phyloP scores from a whole-genome alignment of 2,888 invertebrate species.

The Stenotaenia linearis region DNA sequence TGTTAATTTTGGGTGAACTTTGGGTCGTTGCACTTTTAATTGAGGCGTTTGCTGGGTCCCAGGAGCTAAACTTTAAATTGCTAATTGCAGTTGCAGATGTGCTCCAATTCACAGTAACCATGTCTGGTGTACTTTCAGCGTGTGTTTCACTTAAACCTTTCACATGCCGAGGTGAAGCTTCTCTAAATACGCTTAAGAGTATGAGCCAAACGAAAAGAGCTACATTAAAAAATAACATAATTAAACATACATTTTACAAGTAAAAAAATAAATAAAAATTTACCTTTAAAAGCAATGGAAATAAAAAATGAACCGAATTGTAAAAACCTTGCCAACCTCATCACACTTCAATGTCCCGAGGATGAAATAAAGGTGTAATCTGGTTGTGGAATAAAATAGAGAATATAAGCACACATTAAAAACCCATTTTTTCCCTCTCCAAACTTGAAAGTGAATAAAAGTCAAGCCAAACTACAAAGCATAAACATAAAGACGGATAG shows the following conservation, averaged over 20 bases:
- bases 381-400: not conserved
- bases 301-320: not conserved
- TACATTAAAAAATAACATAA: not conserved
- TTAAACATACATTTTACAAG: not conserved
- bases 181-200: not conserved
- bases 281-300: not conserved
- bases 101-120: not conserved
- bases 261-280: not conserved
- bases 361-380: not conserved
- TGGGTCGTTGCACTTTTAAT: not conserved
- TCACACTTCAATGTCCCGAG: not conserved
- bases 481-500: not conserved
- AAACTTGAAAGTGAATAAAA: not conserved
- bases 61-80: not conserved
- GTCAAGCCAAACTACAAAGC: not conserved
- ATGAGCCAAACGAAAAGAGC: not conserved
- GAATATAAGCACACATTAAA: not conserved
- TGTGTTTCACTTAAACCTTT: not conserved
- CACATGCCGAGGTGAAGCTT: not conserved
- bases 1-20: not conserved
- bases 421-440: not conserved
- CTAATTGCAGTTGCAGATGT: not conserved
- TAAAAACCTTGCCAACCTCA: not conserved
- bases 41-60: not conserved
- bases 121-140: not conserved